Evolutionary conservation across 2,113 vertebrate species (phyloP).

Genomic region (Brachyhypopomus gauderio): DNA sequence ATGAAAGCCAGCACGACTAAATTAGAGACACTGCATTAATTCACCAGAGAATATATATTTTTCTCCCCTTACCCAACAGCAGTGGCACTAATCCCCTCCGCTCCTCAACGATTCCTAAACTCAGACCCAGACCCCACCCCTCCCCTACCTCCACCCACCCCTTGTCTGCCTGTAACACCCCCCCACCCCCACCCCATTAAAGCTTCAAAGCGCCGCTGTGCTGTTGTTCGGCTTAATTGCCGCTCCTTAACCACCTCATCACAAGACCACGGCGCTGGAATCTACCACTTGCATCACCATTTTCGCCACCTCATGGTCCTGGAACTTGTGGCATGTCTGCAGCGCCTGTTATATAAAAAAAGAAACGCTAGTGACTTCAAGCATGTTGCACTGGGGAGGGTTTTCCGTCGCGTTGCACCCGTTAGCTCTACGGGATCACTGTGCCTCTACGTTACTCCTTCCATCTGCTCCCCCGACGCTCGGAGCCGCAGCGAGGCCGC

Average conservation of each 20-base stretch:
- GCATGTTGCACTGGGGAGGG: slow-evolving; percentile 37
- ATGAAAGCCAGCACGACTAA: slow-evolving; percentile 64
- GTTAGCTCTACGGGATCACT: slow-evolving; percentile 50
- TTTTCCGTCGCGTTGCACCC: slow-evolving; percentile 59
- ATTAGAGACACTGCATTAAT: slow-evolving; percentile 75
- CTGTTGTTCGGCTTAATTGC: not conserved
- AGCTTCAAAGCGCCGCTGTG: slow-evolving; percentile 8
- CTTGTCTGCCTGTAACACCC: not conserved
- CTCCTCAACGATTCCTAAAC: slow-evolving; percentile 60
- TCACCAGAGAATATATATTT: slow-evolving; percentile 74
- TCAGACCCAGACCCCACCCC: slow-evolving; percentile 17
- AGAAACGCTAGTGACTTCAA: slow-evolving; percentile 24
- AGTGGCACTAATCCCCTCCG: slow-evolving; percentile 62
- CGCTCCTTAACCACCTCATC: slow-evolving; percentile 6
- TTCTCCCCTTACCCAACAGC: slow-evolving; percentile 51
- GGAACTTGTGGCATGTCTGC: slow-evolving; percentile 6
- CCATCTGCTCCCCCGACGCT: slow-evolving; percentile 64
- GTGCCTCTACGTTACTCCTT: slow-evolving; percentile 53
- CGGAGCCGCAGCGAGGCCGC: slow-evolving; percentile 50
- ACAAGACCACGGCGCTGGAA: slow-evolving; percentile 24
- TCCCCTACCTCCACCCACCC: not conserved
- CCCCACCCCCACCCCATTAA: not conserved
- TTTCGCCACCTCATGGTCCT: slow-evolving; percentile 24
- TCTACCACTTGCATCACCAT: slow-evolving; percentile 37
- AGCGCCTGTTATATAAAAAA: slow-evolving; percentile 20